A percentile compares a stretch with the other conserved stretches of the same genome.
These are phyloP conservation scores for Deroptyus accipitrinus DNA, from an alignment of 2,113 vertebrate genomes.

Conservation along the genomic window DNA sequence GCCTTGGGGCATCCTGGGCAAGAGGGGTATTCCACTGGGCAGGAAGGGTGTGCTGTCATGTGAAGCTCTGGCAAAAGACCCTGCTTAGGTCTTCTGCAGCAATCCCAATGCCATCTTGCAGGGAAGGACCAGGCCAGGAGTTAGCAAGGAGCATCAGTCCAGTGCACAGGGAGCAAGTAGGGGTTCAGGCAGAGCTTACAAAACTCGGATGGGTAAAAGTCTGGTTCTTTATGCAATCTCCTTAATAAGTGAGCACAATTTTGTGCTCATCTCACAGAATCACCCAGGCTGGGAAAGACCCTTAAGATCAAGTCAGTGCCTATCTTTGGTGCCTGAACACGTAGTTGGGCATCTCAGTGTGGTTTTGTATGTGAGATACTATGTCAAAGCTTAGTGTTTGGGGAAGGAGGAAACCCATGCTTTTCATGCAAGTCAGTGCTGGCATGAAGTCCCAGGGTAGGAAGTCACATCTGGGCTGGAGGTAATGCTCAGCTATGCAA, in stretches of 20 bases:
- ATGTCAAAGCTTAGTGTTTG: background rate
- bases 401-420: fast-evolving
- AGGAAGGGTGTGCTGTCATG: background rate
- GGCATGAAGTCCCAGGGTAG: background rate
- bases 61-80: background rate
- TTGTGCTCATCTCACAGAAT: background rate
- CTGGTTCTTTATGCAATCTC: background rate
- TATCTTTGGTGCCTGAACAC: background rate
- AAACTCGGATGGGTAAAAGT: background rate
- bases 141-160: background rate
- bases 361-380: background rate
- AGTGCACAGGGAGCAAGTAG: background rate
- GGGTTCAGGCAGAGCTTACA: background rate
- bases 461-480: background rate
- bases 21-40: background rate
- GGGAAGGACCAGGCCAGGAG: background rate
- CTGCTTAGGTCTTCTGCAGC: background rate
- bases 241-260: background rate
- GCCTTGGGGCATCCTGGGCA: background rate
- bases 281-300: background rate
- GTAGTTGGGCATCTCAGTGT: background rate
- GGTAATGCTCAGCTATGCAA: background rate
- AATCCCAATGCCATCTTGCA: background rate
- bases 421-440: background rate
- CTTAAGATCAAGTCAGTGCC: background rate